These are phyloP conservation scores for Burhinus bistriatus DNA, from an alignment of 2,113 vertebrate species.

Conservation along the genomic window DNA sequence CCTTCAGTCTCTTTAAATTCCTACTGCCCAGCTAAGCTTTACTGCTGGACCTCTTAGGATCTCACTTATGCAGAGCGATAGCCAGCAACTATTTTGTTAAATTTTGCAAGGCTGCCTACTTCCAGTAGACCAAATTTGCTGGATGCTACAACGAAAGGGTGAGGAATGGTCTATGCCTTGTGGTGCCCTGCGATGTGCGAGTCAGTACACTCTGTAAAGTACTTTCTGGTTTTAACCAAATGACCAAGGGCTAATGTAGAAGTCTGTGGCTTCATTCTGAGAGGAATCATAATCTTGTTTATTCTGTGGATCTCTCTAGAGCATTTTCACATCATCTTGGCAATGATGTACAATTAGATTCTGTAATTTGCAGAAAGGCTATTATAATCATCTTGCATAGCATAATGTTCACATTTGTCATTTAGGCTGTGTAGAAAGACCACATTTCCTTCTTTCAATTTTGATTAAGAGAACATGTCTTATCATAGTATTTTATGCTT, in stretches of 20 bases:
- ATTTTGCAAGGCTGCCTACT: background rate
- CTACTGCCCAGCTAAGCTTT: background rate
- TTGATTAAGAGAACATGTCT: background rate
- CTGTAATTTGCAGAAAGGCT: background rate
- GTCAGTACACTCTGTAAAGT: background rate
- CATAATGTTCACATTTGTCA: background rate
- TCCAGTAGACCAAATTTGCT: background rate
- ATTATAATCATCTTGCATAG: background rate
- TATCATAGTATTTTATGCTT: background rate
- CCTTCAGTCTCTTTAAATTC: background rate
- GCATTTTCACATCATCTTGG: background rate
- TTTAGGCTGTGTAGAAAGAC: background rate
- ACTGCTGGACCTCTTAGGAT: background rate
- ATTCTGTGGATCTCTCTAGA: background rate
- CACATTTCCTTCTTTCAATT: background rate
- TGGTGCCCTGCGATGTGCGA: background rate
- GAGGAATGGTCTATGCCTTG: accelerated
- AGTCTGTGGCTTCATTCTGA: background rate
- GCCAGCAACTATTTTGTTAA: background rate
- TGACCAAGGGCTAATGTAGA: background rate
- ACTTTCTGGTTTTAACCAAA: background rate
- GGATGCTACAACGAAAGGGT: background rate
- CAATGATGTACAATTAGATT: background rate
- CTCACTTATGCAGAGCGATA: background rate
- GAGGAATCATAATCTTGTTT: background rate